phyloP scores from a whole-genome alignment of 2,113 vertebrate species.

The Motacilla tschutschensis region DNA sequence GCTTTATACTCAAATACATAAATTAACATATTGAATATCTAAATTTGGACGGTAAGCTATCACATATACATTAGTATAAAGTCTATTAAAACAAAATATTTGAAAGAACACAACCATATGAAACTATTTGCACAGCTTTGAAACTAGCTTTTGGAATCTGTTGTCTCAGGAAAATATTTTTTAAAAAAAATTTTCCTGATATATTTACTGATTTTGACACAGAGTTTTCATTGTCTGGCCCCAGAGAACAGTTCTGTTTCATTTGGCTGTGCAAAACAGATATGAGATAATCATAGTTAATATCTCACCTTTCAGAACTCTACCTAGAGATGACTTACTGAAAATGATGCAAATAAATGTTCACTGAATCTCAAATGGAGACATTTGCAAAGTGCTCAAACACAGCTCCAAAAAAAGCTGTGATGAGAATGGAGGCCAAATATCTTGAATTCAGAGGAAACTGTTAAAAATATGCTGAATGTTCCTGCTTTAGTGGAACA shows the following conservation, averaged over 20 bases:
- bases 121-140: background rate
- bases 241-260: background rate
- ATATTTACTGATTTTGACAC: background rate
- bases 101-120: rapidly evolving
- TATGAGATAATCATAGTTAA: background rate
- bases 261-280: background rate
- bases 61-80: background rate
- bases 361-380: background rate
- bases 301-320: background rate
- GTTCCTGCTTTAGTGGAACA: background rate
- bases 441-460: background rate
- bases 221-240: background rate
- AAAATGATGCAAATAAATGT: background rate
- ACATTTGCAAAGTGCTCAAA: background rate
- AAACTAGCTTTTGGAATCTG: background rate
- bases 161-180: background rate
- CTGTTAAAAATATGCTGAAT: background rate
- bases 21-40: background rate
- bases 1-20: background rate
- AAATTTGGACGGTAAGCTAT: background rate
- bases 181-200: background rate
- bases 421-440: background rate
- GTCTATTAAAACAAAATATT: background rate
- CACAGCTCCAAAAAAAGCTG: background rate
- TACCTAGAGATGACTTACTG: background rate